A percentile compares a stretch with the other conserved stretches of the same genome.
These are phyloP conservation scores for Drosophila willistoni DNA, from an alignment of 1,140 invertebrate genomes.

Conservation along the genomic window DNA sequence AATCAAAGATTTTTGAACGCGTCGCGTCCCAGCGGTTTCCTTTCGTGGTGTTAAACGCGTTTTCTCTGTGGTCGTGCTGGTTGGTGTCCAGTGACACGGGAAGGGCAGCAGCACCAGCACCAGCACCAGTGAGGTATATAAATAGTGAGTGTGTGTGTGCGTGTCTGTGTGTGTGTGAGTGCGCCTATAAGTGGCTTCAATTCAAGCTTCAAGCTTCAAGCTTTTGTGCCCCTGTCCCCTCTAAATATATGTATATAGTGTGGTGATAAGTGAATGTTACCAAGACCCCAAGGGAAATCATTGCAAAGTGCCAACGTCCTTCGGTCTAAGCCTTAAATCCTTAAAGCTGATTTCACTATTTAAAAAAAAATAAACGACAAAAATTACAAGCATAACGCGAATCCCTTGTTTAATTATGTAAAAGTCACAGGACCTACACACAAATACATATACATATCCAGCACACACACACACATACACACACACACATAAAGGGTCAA, in stretches of 20 bases:
- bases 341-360: slow-evolving; percentile 55
- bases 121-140: slow-evolving; percentile 16
- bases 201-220: slow-evolving; percentile 7
- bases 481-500: slow-evolving; percentile 29
- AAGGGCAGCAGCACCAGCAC: no score
- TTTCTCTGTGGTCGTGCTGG: slow-evolving; percentile 19
- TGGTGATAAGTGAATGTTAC: slow-evolving; percentile 71
- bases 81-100: slow-evolving; percentile 25
- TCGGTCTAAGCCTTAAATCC: slow-evolving; percentile 44
- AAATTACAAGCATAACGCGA: slow-evolving; percentile 34
- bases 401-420: slow-evolving; percentile 57
- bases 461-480: slow-evolving; percentile 2
- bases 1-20: slow-evolving; percentile 7
- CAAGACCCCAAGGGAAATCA: slow-evolving; percentile 70
- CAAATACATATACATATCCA: slow-evolving; percentile 17
- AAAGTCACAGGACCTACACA: slow-evolving; percentile 43
- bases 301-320: slow-evolving; percentile 63
- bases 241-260: slow-evolving; percentile 26
- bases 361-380: slow-evolving; percentile 33
- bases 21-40: slow-evolving; percentile 6
- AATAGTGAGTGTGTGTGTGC: no score
- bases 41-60: background rate
- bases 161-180: slow-evolving; percentile 32
- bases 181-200: slow-evolving; percentile 60
- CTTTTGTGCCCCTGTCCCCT: background rate